Percentiles rank a stretch among this genome's conserved stretches.
Evolutionary conservation across 1,140 invertebrate species (phyloP).

Genomic region (Portunus trituberculatus): DNA sequence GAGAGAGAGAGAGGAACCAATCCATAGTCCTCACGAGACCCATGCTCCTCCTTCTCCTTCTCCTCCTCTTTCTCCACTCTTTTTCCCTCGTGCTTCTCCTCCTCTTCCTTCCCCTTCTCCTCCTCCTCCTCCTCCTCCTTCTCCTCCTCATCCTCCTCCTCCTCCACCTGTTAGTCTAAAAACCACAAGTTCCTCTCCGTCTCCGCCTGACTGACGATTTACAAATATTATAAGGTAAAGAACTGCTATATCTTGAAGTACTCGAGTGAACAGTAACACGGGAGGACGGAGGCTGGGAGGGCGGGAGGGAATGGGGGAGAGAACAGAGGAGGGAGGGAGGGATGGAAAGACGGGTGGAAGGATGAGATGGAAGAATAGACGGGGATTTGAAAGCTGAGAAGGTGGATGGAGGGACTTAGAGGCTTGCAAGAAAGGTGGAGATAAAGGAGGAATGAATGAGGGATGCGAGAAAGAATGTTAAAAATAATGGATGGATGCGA

Average conservation of each 20-base stretch:
- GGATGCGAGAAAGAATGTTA: too few species aligned
- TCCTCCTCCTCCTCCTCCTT: neutral
- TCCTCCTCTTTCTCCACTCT: neutral
- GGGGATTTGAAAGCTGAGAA: too few species aligned
- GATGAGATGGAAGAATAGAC: neutral
- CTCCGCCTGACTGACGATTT: neutral
- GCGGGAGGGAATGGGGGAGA: neutral
- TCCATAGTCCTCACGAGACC: neutral
- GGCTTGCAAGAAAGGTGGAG: too few species aligned
- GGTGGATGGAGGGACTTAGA: too few species aligned
- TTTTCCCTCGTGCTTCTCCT: too few species aligned
- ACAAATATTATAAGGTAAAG: neutral
- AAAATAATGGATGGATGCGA: too few species aligned
- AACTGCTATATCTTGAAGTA: neutral
- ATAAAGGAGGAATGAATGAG: too few species aligned
- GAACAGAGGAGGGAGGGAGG: neutral
- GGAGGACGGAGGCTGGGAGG: neutral
- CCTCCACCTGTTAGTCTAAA: conserved; percentile 14
- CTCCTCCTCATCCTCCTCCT: neutral
- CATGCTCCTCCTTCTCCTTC: neutral
- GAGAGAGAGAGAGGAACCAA: neutral
- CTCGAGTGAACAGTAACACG: neutral
- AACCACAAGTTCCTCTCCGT: neutral
- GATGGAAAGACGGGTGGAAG: neutral
- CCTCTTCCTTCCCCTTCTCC: too few species aligned